Base-by-base conservation (phyloP, 1,140 invertebrate species). In the Temnothorax curvispinosus region DNA sequence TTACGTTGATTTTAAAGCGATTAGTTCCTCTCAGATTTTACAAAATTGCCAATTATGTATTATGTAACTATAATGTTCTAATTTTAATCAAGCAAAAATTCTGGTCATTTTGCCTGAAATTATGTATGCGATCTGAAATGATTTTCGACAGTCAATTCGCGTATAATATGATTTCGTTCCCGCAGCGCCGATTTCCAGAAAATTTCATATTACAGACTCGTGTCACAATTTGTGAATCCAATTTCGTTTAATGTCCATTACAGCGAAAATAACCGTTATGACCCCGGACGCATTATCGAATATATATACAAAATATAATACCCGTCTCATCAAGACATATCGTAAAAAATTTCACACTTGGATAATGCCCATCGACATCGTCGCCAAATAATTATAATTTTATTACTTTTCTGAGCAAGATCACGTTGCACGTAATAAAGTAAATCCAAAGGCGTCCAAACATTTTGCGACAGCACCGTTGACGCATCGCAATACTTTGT, bases 161-260 rank as follows among this genome's bases (percentile, higher is more conserved):
- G 32, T 75, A 21, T 75, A 56, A 84, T 84, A 47, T 62, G 35
- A 84, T 84, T 84, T n/a, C 21, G 41, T 50, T 50, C 80, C 69
- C 80, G 27, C 41, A 84, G 44, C 80, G 44, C 80, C 69, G 78
- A 81, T 81, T 81, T 72, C 65, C 78, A 72, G 80, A 84, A 74
- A 84, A 84, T 84, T 84, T 74, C 80, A 84, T 62, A 84, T 84
- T 74, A 62, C 54, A 84, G 38, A 84, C 41, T 84, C 69, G 41
- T 54, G 69, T 84, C 67, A 60, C 52, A 84, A 84, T 60, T 75
- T 84, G 41, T 74, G 69, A 84, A 84, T 84, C 69, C 69, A 84
- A 84, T 84, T 84, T 84, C 80, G 80, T 72, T 84, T 84, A 84
- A 84, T 84, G 80, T 84, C 71, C 62, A 75, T 84, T 60, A 84